These are phyloP conservation scores for Tamias sibiricus DNA, from an alignment of 2,113 vertebrate species.

Conservation along the genomic window DNA sequence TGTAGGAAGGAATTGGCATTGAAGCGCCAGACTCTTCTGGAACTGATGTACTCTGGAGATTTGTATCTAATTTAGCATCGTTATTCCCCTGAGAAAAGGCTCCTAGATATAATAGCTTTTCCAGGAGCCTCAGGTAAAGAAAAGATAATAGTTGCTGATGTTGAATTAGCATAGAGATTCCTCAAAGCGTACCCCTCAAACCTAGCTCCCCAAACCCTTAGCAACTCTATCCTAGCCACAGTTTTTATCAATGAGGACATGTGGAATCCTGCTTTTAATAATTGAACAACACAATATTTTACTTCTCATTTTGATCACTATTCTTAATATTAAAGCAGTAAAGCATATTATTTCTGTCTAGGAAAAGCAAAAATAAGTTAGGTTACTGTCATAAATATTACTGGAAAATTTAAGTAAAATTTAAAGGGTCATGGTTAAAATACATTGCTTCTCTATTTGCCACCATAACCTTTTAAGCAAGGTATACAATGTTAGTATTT, in stretches of 20 bases:
- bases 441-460: background rate
- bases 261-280: background rate
- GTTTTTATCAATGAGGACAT: background rate
- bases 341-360: background rate
- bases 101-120: background rate
- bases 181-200: background rate
- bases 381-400: background rate
- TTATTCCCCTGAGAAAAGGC: background rate
- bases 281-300: background rate
- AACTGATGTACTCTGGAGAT: slow-evolving; percentile 14
- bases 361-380: background rate
- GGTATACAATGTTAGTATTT: slow-evolving; percentile 44
- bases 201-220: background rate
- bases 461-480: background rate
- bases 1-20: background rate
- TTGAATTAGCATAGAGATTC: background rate
- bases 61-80: slow-evolving; percentile 21
- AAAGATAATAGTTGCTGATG: background rate
- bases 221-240: background rate
- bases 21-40: background rate
- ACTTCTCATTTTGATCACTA: background rate
- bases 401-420: background rate
- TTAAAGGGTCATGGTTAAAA: slow-evolving; percentile 2
- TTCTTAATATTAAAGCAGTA: background rate
- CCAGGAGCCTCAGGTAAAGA: background rate